Evolutionary conservation across 2,113 vertebrate species (phyloP), one percentile per base, ranked within the genome.

Genomic region (Tupaia tana): DNA sequence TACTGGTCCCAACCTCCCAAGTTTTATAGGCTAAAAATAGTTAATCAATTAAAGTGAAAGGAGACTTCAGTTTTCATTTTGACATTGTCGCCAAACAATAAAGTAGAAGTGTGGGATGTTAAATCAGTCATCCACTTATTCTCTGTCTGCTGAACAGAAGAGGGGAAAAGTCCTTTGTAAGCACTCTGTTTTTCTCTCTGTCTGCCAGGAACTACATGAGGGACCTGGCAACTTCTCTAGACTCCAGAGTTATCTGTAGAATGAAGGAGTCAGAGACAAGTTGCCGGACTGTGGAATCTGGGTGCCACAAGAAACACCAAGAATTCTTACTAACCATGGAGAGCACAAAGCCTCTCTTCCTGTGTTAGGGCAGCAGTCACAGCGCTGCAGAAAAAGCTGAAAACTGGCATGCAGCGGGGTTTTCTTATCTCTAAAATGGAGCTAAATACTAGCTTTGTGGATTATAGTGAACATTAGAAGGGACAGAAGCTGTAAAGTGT

Each of bases 401-500:
- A n/a, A 19, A 14, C 19, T 24, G 12, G 31, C 24, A 69, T 15
- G 31, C 20, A 27, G 27, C 0, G 0, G 2, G 52, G 20, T 63
- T 91, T 95, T 85, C 81, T 92, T 19, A 31, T 63, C n/a, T 90
- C 15, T 84, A 58, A 79, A 71, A 81, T 9, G 7, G 78, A 18
- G 11, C 20, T 83, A 74, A 82, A 15, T 66, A 10, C 9, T 59
- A 85, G 34, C 74, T 82, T 34, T 58, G 9, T 69, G 31, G n/a
- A 91, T 82, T 67, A 71, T 3, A 11, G 7, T 15, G 34, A 90
- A 25, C 67, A 22, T 29, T 77, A 56, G 67, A 77, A 95, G 9
- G 74, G 59, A 75, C 0, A 56, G 18, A 31, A 80, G 56, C 61
- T 59, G 7, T 58, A 54, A 67, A 0, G 1, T 14, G 18, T 12